Evolutionary conservation across 2,113 vertebrate genomes (phyloP).

Genomic region (Pica pica): DNA sequence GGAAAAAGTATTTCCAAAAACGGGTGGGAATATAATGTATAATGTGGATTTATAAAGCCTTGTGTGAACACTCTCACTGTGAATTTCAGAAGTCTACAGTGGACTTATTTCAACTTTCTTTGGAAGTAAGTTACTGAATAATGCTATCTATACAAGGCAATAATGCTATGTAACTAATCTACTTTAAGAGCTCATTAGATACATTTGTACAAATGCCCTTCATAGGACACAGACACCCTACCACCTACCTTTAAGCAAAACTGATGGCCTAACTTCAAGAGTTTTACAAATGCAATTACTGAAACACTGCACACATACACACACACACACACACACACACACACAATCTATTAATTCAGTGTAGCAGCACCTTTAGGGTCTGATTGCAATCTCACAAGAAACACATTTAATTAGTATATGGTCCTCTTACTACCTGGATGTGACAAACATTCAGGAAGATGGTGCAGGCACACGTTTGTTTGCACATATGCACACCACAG

Average conservation of each 20-base stretch:
- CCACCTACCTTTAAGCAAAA: neutral
- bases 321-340: too few species aligned
- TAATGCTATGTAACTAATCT: neutral
- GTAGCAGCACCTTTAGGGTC: rapidly evolving
- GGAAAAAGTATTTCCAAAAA: neutral
- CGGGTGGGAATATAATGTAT: neutral
- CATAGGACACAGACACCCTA: neutral
- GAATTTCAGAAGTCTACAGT: neutral
- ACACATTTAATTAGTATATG: neutral
- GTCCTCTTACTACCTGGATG: neutral
- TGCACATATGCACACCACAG: neutral
- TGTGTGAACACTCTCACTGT: neutral
- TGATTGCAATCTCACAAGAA: neutral
- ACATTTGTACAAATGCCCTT: neutral
- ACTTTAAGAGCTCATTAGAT: neutral
- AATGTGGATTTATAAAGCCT: neutral
- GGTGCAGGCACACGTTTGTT: rapidly evolving
- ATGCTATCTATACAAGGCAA: neutral
- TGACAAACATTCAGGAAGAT: neutral
- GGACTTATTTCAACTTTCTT: neutral
- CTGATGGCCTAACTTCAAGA: neutral
- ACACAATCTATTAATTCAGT: neutral
- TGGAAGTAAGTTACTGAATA: neutral
- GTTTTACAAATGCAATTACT: neutral
- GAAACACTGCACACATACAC: neutral